Conservation (phyloP, 2,113 vertebrate genomes). For the Cariama cristata region DNA sequence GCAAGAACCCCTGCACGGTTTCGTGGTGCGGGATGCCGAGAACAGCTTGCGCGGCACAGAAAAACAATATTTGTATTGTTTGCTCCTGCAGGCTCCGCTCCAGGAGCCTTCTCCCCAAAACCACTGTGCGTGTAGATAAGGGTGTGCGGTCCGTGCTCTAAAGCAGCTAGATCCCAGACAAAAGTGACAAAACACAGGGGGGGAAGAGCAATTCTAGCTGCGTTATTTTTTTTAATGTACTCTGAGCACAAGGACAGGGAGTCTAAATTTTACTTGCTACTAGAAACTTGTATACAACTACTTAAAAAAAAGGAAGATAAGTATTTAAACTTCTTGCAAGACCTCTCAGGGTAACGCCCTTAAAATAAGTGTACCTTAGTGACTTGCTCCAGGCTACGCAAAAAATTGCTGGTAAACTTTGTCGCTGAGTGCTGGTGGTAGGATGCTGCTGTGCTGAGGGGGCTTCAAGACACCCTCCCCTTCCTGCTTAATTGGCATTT, state of each 20-base stretch:
- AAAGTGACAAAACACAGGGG: not conserved
- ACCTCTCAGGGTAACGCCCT: not conserved
- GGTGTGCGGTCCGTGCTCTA: not conserved
- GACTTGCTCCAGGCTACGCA: not conserved
- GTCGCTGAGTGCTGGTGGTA: not conserved
- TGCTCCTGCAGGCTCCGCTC: not conserved
- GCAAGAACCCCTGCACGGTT: not conserved
- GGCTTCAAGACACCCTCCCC: not conserved
- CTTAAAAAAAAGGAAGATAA: not conserved
- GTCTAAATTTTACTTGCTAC: not conserved
- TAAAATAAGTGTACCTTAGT: not conserved
- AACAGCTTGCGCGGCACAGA: not conserved
- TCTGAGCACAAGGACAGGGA: not conserved
- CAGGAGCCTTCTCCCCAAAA: not conserved
- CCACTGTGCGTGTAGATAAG: too few relatives aligned
- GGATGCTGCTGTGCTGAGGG: accelerated
- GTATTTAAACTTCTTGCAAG: not conserved
- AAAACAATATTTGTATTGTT: not conserved
- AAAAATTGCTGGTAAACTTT: not conserved
- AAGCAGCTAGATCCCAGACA: not conserved
- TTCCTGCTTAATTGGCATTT: not conserved
- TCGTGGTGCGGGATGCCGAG: not conserved
- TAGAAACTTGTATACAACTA: not conserved
- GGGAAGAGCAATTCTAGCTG: not conserved
- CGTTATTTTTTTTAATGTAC: accelerated